These are phyloP conservation scores for Drosophila arawakana DNA, from an alignment of 1,140 invertebrate species.

Conservation along the genomic window DNA sequence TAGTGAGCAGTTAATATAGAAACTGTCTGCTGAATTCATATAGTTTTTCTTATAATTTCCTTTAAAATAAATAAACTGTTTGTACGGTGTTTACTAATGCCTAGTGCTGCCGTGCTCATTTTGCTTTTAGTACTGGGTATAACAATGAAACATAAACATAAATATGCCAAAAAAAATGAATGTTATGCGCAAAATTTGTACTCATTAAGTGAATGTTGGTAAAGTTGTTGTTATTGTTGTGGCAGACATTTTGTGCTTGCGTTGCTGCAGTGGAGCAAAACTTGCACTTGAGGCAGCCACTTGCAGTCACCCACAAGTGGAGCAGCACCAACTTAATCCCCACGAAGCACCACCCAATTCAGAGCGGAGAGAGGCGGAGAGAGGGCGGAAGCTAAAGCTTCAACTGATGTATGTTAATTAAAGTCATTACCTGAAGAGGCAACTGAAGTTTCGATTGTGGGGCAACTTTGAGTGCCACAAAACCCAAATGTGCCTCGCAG, in stretches of 20 bases:
- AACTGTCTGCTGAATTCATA: too few species aligned
- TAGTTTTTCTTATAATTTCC: too few species aligned
- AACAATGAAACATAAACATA: neutral
- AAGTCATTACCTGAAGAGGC: constrained; percentile 71
- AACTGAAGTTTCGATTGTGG: constrained; percentile 1
- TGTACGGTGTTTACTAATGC: too few species aligned
- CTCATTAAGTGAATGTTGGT: constrained; percentile 22
- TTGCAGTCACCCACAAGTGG: constrained; percentile 22
- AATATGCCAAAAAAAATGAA: neutral
- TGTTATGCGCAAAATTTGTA: constrained; percentile 28
- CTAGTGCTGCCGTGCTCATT: too few species aligned
- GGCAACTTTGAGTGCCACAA: constrained; percentile 8
- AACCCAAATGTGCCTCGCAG: constrained; percentile 1
- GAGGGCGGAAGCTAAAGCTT: constrained; percentile 10
- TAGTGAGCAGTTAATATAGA: too few species aligned
- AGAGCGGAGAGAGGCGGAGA: too few species aligned
- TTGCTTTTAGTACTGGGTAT: neutral
- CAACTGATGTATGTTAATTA: constrained; percentile 69
- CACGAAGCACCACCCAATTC: neutral
- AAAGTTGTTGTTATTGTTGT: constrained; percentile 28
- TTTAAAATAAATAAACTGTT: too few species aligned
- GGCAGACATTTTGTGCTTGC: constrained; percentile 42
- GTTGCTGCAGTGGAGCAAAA: constrained; percentile 35
- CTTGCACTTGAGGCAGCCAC: constrained; percentile 52
- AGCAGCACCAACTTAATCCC: neutral